Base-by-base conservation (phyloP, 1,140 invertebrate genomes). In the Penaeus japonicus region DNA sequence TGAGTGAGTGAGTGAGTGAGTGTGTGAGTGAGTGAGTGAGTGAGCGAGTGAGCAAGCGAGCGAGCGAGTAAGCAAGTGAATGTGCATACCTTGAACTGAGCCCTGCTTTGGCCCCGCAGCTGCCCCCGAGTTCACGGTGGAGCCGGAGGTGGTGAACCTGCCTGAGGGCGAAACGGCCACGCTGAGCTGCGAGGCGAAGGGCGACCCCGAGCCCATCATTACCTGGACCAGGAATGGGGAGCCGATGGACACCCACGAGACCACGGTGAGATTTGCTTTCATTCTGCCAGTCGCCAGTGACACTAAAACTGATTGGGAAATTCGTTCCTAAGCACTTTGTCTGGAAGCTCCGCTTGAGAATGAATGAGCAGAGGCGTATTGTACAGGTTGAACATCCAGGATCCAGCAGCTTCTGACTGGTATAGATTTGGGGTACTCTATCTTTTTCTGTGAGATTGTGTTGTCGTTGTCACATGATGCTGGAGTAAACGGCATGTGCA, bases 111-210 rank as follows among this genome's bases (percentile, higher is more conserved):
- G 17, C 73, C n/a, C 30, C 35, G 93, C 96, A 92, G 95, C 95
- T 95, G 92, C 92, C 91, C 98, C 98, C 0, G 98, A 96, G 92
- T 99, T 99, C 94, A 97, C 95, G 18, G 94, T 95, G 24, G 96
- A 98, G 92, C 98, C 98, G 1, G 95, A 97, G 92, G 95, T 97
- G 90, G 94, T 96, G 77, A 97, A 97, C 91, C 95, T 96, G 5
- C 97, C 98, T 20, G 97, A 99, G 93, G 97, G 96, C 70, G 98
- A 99, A 92, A 96, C 95, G 12, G 96, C 96, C 0, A 94, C 95
- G 89, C 97, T 99, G 91, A 93, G 94, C 75, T 99, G 99, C 93
- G 94, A 95, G 84, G 98, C 98, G 0, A 94, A 94, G 10, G 98
- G 98, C 88, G 95, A 95, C 4, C 99, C 99, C 0, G 94, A 96